These are phyloP conservation scores for Trematocara variabile DNA, from an alignment of 2,113 vertebrate species.

Conservation along the genomic window DNA sequence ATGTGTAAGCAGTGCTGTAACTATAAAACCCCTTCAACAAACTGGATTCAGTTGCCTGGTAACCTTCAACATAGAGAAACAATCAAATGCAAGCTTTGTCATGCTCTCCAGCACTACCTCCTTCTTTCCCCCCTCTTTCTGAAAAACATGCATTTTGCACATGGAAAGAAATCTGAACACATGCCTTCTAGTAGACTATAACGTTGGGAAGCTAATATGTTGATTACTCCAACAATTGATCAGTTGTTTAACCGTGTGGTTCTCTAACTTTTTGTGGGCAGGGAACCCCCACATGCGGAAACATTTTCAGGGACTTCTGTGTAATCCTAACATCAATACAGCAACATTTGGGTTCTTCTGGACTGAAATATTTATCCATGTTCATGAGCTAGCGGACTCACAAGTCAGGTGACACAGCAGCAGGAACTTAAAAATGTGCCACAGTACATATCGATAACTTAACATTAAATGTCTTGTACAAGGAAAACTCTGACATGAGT, in stretches of 20 bases:
- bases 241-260: neutral
- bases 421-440: neutral
- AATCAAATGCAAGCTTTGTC: neutral
- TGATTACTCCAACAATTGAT: neutral
- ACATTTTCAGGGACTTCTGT: neutral
- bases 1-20: neutral
- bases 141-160: neutral
- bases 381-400: neutral
- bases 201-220: neutral
- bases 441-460: neutral
- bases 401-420: neutral
- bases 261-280: neutral
- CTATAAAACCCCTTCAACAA: neutral
- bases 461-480: neutral
- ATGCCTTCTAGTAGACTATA: neutral
- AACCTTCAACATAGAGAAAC: neutral
- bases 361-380: neutral
- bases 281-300: neutral
- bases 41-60: neutral
- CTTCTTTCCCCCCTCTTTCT: neutral
- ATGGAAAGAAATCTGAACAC: neutral
- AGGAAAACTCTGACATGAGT: neutral
- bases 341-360: neutral
- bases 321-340: neutral
- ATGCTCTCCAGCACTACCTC: neutral